These are phyloP conservation scores for Tolmerus cingulatus DNA, from an alignment of 2,888 invertebrate genomes.

Conservation along the genomic window DNA sequence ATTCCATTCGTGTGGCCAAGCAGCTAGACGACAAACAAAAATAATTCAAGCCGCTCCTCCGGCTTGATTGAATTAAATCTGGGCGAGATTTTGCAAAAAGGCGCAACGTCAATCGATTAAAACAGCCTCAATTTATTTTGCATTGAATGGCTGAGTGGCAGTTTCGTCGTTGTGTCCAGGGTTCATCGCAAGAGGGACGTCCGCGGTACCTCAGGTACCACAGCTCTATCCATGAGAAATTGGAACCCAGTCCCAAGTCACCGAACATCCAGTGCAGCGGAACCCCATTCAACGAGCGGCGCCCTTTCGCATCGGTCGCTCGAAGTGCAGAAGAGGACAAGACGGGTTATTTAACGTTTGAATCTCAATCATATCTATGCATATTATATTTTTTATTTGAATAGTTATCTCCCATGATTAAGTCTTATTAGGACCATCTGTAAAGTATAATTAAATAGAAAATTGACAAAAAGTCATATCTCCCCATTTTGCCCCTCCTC, in stretches of 20 bases:
- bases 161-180: background rate
- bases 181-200: background rate
- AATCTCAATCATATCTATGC: no score
- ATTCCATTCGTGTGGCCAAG: background rate
- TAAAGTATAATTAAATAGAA: no score
- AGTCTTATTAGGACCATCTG: no score
- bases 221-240: background rate
- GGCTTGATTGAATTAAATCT: background rate
- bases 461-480: no score
- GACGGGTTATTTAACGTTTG: no score
- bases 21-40: background rate
- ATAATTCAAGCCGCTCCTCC: background rate
- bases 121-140: background rate
- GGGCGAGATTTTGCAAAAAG: background rate
- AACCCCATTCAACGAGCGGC: background rate
- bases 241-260: background rate
- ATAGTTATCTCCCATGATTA: no score
- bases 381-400: no score
- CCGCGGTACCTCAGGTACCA: background rate
- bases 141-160: background rate
- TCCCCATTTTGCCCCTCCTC: no score
- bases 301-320: background rate
- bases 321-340: no score
- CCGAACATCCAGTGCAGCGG: background rate
- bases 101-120: background rate